Percentiles rank a stretch among this genome's conserved stretches.
phyloP scores from a whole-genome alignment of 92 coral and sea anemone genomes.

The Porites rus region DNA sequence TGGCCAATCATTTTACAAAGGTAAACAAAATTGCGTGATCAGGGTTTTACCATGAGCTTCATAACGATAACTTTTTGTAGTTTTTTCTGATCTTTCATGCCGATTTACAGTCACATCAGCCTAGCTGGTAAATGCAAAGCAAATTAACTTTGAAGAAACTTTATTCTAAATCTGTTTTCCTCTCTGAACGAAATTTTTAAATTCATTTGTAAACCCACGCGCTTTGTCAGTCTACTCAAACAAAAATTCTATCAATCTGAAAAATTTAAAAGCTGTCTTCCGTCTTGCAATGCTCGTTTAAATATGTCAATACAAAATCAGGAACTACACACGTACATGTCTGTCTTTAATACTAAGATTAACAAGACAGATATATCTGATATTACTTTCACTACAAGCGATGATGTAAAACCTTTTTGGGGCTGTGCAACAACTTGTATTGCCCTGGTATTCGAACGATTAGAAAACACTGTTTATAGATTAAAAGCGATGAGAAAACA shows the following conservation, averaged over 20 bases:
- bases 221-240: not conserved
- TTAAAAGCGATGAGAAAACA: not conserved
- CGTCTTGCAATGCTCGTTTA: not conserved
- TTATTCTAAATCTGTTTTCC: slow-evolving; percentile 10
- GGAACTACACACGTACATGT: not conserved
- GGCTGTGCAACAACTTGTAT: not conserved
- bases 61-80: not conserved
- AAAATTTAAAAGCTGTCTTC: slow-evolving; percentile 19
- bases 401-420: not conserved
- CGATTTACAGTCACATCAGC: not conserved
- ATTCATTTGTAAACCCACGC: slow-evolving; percentile 27
- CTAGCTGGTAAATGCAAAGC: not conserved
- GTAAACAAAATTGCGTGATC: not conserved
- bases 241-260: slow-evolving; percentile 19
- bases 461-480: not conserved
- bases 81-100: not conserved
- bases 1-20: not conserved
- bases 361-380: not conserved
- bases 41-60: not conserved
- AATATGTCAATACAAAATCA: not conserved
- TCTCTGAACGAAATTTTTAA: not conserved
- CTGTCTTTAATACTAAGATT: slow-evolving; percentile 3
- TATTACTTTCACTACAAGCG: not conserved
- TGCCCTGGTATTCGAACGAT: not conserved
- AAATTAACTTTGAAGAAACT: not conserved